Percentiles rank a stretch among this genome's conserved stretches.
Evolutionary conservation across 2,888 invertebrate genomes (phyloP).

Genomic region (Melinopterus prodromus): DNA sequence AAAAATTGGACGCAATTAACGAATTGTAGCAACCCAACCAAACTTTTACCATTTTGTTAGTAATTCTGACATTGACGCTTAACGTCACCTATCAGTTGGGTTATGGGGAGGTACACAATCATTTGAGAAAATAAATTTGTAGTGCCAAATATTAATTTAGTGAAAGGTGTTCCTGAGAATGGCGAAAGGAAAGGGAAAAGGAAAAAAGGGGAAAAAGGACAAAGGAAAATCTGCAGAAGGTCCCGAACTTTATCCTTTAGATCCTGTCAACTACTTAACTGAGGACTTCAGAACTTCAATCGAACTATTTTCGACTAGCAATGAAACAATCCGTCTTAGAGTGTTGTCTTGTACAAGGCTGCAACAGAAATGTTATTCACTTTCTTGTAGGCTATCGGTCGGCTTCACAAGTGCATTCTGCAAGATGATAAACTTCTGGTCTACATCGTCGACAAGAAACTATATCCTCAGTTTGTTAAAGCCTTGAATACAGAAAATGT

Average conservation of each 20-base stretch:
- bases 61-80: not conserved
- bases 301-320: not conserved
- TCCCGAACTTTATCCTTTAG: constrained; percentile 12
- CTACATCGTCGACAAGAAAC: not conserved
- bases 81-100: not conserved
- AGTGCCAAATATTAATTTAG: not conserved
- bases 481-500: not conserved
- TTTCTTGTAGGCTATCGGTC: constrained; percentile 5
- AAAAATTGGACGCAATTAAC: too few relatives aligned
- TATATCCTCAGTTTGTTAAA: not conserved
- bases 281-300: constrained; percentile 5
- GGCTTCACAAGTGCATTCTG: constrained; percentile 13
- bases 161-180: not conserved
- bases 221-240: not conserved
- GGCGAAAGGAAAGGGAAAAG: not conserved
- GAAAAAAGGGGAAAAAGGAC: constrained; percentile 4
- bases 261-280: not conserved
- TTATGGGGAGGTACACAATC: not conserved
- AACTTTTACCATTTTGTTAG: too few relatives aligned
- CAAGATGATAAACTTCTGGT: not conserved
- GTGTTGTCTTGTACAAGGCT: not conserved
- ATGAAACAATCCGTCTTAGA: not conserved
- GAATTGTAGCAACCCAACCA: too few relatives aligned
- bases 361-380: not conserved
- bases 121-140: not conserved